phyloP scores from a whole-genome alignment of 2,888 invertebrate species.

The Cordylochernes scorpioides region DNA sequence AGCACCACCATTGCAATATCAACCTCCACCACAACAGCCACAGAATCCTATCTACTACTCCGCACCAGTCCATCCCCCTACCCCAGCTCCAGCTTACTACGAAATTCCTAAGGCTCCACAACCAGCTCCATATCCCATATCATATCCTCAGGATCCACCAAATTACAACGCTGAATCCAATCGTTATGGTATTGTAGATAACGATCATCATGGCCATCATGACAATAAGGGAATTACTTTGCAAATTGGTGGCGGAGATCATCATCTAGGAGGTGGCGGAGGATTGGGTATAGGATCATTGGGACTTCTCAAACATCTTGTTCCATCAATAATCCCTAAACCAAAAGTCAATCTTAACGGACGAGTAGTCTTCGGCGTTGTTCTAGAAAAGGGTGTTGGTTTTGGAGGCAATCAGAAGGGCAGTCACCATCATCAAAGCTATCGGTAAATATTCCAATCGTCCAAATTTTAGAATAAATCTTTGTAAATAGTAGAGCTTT shows the following conservation, averaged over 20 bases:
- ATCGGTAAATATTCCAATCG: too few species aligned
- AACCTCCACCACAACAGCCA: neutral
- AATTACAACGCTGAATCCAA: neutral
- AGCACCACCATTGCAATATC: too few species aligned
- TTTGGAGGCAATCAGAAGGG: too few species aligned
- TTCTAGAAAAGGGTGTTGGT: slow-evolving; percentile 14
- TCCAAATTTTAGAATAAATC: too few species aligned
- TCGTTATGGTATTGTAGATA: neutral
- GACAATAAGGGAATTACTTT: too few species aligned
- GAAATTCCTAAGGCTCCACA: neutral
- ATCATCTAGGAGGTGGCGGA: neutral
- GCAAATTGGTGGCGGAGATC: neutral
- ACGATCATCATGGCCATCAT: neutral
- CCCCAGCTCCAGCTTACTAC: neutral
- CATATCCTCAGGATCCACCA: slow-evolving; percentile 1
- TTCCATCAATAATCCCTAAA: slow-evolving; percentile 14
- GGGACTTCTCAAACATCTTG: slow-evolving; percentile 10
- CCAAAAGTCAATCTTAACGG: slow-evolving; percentile 15
- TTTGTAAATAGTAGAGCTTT: too few species aligned
- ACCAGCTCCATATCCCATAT: neutral
- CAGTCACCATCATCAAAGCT: too few species aligned
- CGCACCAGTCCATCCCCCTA: too few species aligned
- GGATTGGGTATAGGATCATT: neutral
- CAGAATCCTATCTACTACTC: neutral
- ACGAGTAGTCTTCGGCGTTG: slow-evolving; percentile 16